Evolutionary conservation across 2,888 invertebrate species (phyloP).

Genomic region (Sarcophaga rosellei): DNA sequence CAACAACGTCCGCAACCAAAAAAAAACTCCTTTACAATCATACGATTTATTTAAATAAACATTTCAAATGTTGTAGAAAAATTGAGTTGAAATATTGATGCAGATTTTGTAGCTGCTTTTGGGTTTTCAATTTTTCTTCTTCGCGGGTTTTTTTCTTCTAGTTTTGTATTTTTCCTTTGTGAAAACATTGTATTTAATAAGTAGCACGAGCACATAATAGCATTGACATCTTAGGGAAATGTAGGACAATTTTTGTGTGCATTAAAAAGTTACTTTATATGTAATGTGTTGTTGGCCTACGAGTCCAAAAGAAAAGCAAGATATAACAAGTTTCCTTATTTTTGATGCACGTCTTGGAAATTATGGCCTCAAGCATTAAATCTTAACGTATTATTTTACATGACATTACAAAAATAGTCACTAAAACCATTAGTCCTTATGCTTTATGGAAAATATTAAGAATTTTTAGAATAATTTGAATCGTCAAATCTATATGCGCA

Average conservation of each 20-base stretch:
- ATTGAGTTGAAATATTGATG: constrained; percentile 32
- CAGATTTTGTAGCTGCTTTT: background rate
- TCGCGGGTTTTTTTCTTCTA: background rate
- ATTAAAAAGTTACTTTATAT: background rate
- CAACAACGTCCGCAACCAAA: background rate
- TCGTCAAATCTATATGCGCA: no score
- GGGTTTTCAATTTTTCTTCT: background rate
- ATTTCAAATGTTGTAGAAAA: constrained; percentile 13
- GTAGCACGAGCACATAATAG: constrained; percentile 29
- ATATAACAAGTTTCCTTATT: no score
- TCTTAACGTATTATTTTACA: no score
- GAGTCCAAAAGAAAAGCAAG: no score
- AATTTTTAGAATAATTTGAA: no score
- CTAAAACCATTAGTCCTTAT: no score
- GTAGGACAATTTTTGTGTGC: background rate
- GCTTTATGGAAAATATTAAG: no score
- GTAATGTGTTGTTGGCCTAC: no score
- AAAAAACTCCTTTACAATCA: constrained; percentile 9
- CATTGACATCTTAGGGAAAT: no score
- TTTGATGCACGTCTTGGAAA: no score
- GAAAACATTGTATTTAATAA: constrained; percentile 29
- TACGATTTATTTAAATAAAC: constrained; percentile 40
- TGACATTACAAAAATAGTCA: no score
- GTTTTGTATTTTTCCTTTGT: background rate
- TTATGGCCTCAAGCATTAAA: no score